Evolutionary conservation across 1,140 invertebrate genomes (phyloP).

Genomic region (Cotesia vestalis): DNA sequence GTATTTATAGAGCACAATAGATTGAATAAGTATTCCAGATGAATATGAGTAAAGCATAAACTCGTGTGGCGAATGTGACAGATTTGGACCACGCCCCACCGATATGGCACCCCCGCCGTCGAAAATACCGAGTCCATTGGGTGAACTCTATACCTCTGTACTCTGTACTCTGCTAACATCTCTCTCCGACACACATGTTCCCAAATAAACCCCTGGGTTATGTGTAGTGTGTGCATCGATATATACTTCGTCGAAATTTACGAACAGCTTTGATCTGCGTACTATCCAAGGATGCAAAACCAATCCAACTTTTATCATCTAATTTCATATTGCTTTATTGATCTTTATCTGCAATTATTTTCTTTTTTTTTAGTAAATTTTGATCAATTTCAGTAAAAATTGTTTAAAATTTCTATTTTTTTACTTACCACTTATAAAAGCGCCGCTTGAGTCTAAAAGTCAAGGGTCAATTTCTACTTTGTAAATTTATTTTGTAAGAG

Average conservation of each 20-base stretch:
- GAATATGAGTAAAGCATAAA: conserved; percentile 45
- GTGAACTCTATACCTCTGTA: conserved; percentile 17
- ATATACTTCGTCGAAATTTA: conserved; percentile 34
- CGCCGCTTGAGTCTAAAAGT: too few species aligned
- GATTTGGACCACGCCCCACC: conserved; percentile 66
- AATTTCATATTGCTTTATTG: conserved; percentile 4
- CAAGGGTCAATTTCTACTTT: too few species aligned
- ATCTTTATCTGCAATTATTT: not conserved
- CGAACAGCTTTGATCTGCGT: conserved; percentile 43
- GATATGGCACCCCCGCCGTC: conserved; percentile 55
- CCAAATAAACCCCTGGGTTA: conserved; percentile 32
- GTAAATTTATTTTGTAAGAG: too few species aligned
- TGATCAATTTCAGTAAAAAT: not conserved
- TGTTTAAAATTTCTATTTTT: not conserved
- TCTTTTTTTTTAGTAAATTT: conserved; percentile 15
- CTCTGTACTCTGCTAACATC: not conserved
- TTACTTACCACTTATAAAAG: too few species aligned
- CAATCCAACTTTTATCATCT: conserved; percentile 13
- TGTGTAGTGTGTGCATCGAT: conserved; percentile 25
- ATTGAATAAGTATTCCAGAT: conserved; percentile 14
- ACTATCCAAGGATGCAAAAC: conserved; percentile 22
- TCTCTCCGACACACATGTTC: conserved; percentile 8
- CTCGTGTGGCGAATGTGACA: conserved; percentile 64
- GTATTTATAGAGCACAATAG: not conserved
- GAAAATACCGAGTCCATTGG: conserved; percentile 27